Evolutionary conservation across 2,797 vertebrate species (phyloP), one percentile per base, ranked within the genome.

Genomic region (Zonotrichia albicollis): DNA sequence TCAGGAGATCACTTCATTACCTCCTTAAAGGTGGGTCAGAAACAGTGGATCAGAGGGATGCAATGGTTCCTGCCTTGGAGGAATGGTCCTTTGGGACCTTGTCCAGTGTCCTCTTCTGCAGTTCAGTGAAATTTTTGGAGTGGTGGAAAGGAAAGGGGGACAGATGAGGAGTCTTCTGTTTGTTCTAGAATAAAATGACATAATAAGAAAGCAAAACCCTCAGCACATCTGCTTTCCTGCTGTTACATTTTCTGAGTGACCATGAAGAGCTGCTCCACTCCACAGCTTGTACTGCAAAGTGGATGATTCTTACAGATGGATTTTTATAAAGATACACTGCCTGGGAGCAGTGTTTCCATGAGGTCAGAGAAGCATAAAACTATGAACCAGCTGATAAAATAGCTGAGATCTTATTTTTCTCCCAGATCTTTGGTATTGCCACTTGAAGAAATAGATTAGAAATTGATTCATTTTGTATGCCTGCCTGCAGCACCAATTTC

Each of bases 391-490:
- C 55, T 88, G 76, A 53, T 27, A 82, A 82, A 88, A 78, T 40
- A 73, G 17, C 43, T 76, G 40, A 77, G 55, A 60, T 84, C 32
- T 90, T 84, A 66, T 60, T 95, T 88, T 90, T 60, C 78, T 84
- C 91, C 60, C 34, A 43, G 34, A 55, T 77, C 16, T 76, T 93
- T 85, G 26, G 13, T 84, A 79, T 66, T 75, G 65, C 25, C 40
- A 51, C 51, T 89, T 83, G 76, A 89, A 80, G 36, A 75, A 77
- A 77, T 57, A 60, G 64, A 92, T 92, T 77, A 83, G 58, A 90
- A 93, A 65, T 72, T 3, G 67, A 73, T 88, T 93, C 3, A 36
- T 90, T 90, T 75, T 84, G 17, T 80, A 25, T 78, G 84, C 58
- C 42, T 53, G 23, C 34, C 40, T 87, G 34, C 61, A 76, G 62